Conservation (phyloP, 2,113 vertebrate species). For the Neogale vison region DNA sequence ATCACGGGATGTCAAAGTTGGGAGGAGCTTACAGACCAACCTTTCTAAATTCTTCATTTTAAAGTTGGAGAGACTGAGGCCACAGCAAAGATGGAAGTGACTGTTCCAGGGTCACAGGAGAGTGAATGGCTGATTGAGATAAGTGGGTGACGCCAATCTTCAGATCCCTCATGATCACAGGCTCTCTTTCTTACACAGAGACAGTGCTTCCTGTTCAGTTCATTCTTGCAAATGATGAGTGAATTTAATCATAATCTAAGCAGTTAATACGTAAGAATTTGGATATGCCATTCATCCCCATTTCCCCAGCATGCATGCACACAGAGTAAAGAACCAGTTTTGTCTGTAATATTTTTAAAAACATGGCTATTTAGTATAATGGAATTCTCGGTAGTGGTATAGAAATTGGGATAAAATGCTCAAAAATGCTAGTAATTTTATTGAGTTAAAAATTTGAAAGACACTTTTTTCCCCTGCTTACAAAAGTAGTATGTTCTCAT, state of each 20-base stretch:
- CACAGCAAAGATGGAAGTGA: neutral
- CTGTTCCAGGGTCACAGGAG: neutral
- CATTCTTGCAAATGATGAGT: neutral
- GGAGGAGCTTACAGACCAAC: neutral
- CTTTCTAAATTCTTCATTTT: neutral
- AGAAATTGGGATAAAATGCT: neutral
- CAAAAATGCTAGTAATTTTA: neutral
- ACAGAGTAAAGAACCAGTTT: neutral
- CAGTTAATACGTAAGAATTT: neutral
- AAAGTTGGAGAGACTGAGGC: neutral
- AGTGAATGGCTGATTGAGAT: neutral
- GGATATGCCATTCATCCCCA: neutral
- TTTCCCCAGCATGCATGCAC: neutral
- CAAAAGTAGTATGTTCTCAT: neutral
- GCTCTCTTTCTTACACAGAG: no score
- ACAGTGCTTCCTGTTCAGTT: neutral
- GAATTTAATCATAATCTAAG: neutral
- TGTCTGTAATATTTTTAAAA: neutral
- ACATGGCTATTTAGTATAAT: neutral
- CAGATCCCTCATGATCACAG: rapidly evolving
- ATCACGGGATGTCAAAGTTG: neutral
- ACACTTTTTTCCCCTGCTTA: neutral
- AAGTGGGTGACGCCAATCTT: rapidly evolving
- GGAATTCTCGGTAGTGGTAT: neutral
- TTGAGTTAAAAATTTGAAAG: neutral